Evolutionary conservation across 2,888 invertebrate genomes (phyloP), one percentile per base, ranked within the genome.

Genomic region (Mesorhabditis spiculigera): DNA sequence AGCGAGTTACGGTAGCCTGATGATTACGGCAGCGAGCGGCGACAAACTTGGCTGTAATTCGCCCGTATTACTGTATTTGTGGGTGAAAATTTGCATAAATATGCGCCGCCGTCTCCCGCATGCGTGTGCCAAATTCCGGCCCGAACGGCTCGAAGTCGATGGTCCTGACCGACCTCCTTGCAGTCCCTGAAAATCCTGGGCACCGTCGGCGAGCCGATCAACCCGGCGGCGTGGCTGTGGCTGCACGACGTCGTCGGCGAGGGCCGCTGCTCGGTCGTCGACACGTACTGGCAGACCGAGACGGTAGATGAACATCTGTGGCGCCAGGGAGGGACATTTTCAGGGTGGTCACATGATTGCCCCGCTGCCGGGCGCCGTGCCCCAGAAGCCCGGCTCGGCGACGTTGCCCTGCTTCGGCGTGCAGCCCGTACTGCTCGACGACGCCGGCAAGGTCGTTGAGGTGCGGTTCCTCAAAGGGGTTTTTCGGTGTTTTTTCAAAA

Each of bases 211-310:
- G 98, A 99, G 87, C 98, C 98, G 0, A 98, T 98, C 78, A 98
- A 98, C 87, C 92, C 95, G 0, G 96, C 96, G 4, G 85, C 85
- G 5, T 85, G 83, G 83, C 75, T 75, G 71, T 85, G 85, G 85
- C 77, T 86, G 72, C 75, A 86, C 76, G 71, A 73, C 16, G 82
- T 86, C 42, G 85, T 86, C 28, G 88, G 90, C 13, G 86, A 88
- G 65, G 81, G 84, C 16, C 82, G 86, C 5, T 89, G 89, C 87
- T 93, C 95, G 69, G 92, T 99, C 84, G 93, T 93, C 0, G 98
- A 99, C 86, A 99, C 98, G 0, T 98, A 95, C 88, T 98, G 97
- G 97, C 98, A 98, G 89, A 98, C 98, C 0, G 98, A 98, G 89
- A 98, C 97, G 5, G 89, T 88, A 80, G 79, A 83, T 45, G 28